A percentile compares a stretch with the other conserved stretches of the same genome.
These are phyloP conservation scores for Ornithorhynchus anatinus DNA, from an alignment of 2,113 vertebrate genomes.

Conservation along the genomic window DNA sequence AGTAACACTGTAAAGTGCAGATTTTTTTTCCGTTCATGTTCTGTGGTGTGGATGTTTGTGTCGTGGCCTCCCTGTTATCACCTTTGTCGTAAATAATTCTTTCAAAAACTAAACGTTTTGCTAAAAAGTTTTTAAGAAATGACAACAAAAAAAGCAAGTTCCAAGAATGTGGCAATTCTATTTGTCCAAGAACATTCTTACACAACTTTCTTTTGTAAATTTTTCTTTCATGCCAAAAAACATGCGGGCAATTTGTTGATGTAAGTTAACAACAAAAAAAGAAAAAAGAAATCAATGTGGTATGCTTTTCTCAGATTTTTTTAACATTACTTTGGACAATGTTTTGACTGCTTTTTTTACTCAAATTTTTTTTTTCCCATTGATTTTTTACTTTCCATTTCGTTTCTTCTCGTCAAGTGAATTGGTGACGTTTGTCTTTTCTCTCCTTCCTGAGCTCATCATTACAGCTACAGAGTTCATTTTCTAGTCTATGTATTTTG, in stretches of 20 bases:
- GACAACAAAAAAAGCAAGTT: conserved; percentile 80
- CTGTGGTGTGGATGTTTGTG: conserved; percentile 99
- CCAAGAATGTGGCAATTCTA: conserved; percentile 89
- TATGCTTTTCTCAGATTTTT: conserved; percentile 86
- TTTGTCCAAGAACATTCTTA: conserved; percentile 98
- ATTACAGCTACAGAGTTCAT: conserved; percentile 53
- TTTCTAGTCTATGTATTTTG: conserved; percentile 61
- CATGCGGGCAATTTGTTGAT: conserved; percentile 99
- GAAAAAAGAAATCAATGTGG: conserved; percentile 84
- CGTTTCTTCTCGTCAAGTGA: conserved; percentile 73
- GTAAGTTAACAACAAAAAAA: conserved; percentile 95
- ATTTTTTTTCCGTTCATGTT: conserved; percentile 97
- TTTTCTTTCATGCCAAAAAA: conserved; percentile 99
- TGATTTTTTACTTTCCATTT: conserved; percentile 68
- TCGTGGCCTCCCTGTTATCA: conserved; percentile 94
- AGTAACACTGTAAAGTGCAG: conserved; percentile 79
- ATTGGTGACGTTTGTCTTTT: conserved; percentile 63
- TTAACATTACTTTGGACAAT: conserved; percentile 71
- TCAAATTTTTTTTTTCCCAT: conserved; percentile 43
- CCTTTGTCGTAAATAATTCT: conserved; percentile 86
- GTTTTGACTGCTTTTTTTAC: conserved; percentile 57
- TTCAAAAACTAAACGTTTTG: conserved; percentile 74
- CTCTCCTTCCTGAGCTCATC: conserved; percentile 56
- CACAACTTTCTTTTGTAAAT: conserved; percentile 99
- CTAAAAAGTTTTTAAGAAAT: conserved; percentile 78